Conservation (phyloP, 2,888 invertebrate species). For the Bedellia somnulentella region DNA sequence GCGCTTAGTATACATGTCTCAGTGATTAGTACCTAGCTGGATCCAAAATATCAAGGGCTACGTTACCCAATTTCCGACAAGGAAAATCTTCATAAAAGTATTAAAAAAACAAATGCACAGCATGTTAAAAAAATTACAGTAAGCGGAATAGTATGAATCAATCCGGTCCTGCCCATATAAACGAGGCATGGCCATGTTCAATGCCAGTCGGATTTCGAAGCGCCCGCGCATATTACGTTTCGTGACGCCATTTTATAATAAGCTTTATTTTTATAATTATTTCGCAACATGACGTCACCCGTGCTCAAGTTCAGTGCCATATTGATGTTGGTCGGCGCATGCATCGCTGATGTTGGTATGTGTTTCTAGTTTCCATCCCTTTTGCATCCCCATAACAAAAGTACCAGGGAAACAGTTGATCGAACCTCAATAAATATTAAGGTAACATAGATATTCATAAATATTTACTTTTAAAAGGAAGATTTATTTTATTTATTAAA, state of each 20-base stretch:
- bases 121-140: too few species aligned
- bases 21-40: too few species aligned
- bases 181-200: slow-evolving; percentile 34
- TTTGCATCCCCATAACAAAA: slow-evolving; percentile 3
- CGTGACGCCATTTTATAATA: slow-evolving; percentile 15
- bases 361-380: slow-evolving; percentile 19
- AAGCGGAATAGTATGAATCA: slow-evolving; percentile 16
- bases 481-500: too few species aligned
- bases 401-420: too few species aligned
- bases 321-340: slow-evolving; percentile 33
- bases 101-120: too few species aligned
- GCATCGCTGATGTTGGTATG: slow-evolving; percentile 42
- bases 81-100: too few species aligned
- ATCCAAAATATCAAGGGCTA: too few species aligned
- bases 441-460: too few species aligned
- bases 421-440: too few species aligned
- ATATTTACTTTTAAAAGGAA: too few species aligned
- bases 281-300: slow-evolving; percentile 38
- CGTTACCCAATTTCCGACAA: too few species aligned
- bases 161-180: slow-evolving; percentile 30
- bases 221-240: slow-evolving; percentile 26
- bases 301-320: slow-evolving; percentile 51
- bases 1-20: too few species aligned
- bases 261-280: slow-evolving; percentile 17
- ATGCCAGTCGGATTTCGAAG: slow-evolving; percentile 33